Evolutionary conservation across 2,113 vertebrate genomes (phyloP), one percentile per base, ranked within the genome.

Genomic region (Dipodomys ordii): DNA sequence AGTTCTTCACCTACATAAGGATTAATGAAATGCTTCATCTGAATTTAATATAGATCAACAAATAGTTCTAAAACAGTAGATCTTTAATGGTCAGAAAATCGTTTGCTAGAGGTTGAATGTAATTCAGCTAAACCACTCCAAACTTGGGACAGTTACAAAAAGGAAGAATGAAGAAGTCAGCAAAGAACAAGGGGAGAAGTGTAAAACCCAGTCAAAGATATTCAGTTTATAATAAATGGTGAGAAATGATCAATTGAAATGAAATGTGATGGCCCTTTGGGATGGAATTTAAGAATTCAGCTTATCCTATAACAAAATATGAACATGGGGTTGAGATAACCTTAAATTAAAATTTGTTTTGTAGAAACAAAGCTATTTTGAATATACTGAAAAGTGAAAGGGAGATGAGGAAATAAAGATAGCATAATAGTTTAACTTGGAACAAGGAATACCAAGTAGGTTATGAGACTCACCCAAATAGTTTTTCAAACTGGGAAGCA

Each of bases 241-340:
- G 3, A 62, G 32, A 39, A 88, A 53, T 78, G 0, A 0, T 89
- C 12, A 67, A 8, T 71, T 77, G 80, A 91, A 91, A 44, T 76
- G 3, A 71, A n/a, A 22, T 82, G 76, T 30, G 25, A 22, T 67
- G 8, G 22, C 67, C 12, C 46, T 16, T n/a, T 83, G 20, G 44
- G 57, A 73, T 32, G 6, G 0, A 60, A 44, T 25, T 49, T 60
- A 71, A 49, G n/a, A 1, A 92, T 87, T 90, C 53, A 64, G 49
- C 57, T 83, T 23, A 87, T 44, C 8, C 53, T 92, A 49, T 86
- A 85, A 57, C 89, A 89, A 72, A 90, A 83, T 57, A 25, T 18
- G 2, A 11, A 11, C 16, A 74, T 57, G 53, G 49, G 53, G 0
- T 57, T 18, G 53, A 57, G 53, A 57, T 18, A 18, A 57, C 53